These are phyloP conservation scores for Myopa testacea DNA, from an alignment of 2,888 invertebrate genomes.

Conservation along the genomic window DNA sequence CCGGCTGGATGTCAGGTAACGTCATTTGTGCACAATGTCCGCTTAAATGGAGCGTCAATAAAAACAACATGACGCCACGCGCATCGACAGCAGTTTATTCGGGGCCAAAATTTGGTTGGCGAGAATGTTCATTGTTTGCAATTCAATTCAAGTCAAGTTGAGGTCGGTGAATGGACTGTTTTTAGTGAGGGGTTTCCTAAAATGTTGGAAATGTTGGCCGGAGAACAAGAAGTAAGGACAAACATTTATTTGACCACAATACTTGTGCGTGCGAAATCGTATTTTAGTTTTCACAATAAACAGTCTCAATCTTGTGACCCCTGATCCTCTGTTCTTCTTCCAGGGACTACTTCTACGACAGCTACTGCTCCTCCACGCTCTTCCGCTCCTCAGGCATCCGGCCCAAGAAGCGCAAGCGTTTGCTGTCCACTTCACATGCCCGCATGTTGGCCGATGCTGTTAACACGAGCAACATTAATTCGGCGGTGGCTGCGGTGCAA, in stretches of 20 bases:
- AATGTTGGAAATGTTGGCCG: no score
- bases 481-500: slow-evolving; percentile 57
- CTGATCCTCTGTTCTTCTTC: slow-evolving; percentile 55
- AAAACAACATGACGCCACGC: slow-evolving; percentile 20
- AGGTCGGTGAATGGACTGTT: no score
- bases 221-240: no score
- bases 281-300: no score
- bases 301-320: no score
- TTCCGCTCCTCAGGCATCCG: slow-evolving; percentile 64
- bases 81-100: slow-evolving; percentile 18
- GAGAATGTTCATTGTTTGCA: slow-evolving; percentile 46
- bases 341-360: slow-evolving; percentile 75
- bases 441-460: slow-evolving; percentile 58
- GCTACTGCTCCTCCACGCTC: slow-evolving; percentile 67
- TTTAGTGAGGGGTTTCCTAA: no score
- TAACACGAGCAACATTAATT: slow-evolving; percentile 59
- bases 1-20: slow-evolving; percentile 19
- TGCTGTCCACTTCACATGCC: slow-evolving; percentile 62
- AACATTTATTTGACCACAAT: no score
- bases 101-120: neutral
- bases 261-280: no score
- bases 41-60: slow-evolving; percentile 53
- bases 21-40: slow-evolving; percentile 53
- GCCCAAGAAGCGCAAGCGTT: slow-evolving; percentile 68
- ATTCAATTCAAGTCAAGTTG: slow-evolving; percentile 54